These are phyloP conservation scores for Pachymerium ferrugineum DNA, from an alignment of 2,888 invertebrate genomes.

Conservation along the genomic window DNA sequence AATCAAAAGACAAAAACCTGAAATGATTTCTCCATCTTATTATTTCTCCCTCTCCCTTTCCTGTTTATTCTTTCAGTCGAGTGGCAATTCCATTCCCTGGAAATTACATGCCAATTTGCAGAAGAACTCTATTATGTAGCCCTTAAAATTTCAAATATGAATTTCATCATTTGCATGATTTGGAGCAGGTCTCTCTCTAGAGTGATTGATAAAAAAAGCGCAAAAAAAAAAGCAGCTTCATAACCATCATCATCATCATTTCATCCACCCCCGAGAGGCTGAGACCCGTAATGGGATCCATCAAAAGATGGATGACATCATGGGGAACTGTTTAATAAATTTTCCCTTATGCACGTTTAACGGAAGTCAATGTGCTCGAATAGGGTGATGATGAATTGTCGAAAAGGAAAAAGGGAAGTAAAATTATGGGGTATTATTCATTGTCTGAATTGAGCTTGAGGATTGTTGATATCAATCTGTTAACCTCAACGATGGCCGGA, in stretches of 20 bases:
- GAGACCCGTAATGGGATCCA: neutral
- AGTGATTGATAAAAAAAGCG: neutral
- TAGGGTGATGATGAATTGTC: neutral
- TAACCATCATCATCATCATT: neutral
- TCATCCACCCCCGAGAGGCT: neutral
- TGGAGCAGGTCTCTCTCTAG: neutral
- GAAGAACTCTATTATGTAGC: too few relatives aligned
- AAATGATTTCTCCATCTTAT: too few relatives aligned
- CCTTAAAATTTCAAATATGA: neutral
- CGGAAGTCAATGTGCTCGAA: neutral
- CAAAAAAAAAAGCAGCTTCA: neutral
- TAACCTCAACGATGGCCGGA: neutral
- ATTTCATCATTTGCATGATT: neutral
- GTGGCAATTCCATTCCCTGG: too few relatives aligned
- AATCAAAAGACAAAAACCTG: too few relatives aligned
- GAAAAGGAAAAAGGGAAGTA: neutral
- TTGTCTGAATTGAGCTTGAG: neutral
- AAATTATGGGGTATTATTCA: neutral
- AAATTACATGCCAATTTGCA: neutral
- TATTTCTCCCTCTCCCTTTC: too few relatives aligned
- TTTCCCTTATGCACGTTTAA: neutral
- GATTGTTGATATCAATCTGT: neutral
- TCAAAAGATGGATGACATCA: neutral
- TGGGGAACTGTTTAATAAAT: slow-evolving; percentile 8
- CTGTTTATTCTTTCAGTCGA: too few relatives aligned